These are phyloP conservation scores for Neomicropteryx cornuta DNA, from an alignment of 1,140 invertebrate species.

Conservation along the genomic window DNA sequence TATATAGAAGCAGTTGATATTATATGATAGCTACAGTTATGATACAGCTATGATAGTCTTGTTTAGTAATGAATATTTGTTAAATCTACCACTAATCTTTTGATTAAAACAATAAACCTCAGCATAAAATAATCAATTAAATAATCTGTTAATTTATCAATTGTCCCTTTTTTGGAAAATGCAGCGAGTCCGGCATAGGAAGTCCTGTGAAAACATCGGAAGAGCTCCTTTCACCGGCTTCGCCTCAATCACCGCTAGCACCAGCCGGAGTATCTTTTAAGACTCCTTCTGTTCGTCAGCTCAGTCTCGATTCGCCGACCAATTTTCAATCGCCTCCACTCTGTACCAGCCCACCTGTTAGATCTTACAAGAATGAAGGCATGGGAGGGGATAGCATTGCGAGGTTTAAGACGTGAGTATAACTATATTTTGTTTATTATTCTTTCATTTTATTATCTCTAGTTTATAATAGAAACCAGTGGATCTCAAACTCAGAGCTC, in stretches of 20 bases:
- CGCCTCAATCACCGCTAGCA: conserved; percentile 20
- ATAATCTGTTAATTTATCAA: no score
- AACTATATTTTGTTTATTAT: conserved; percentile 1
- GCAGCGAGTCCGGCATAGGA: conserved; percentile 34
- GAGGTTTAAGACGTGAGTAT: conserved; percentile 37
- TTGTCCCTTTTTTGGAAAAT: conserved; percentile 1
- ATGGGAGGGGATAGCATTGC: conserved; percentile 29
- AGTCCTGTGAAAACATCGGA: conserved; percentile 36
- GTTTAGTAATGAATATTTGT: no score
- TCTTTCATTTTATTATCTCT: no score
- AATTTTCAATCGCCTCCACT: conserved; percentile 29
- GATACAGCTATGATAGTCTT: no score
- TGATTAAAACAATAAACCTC: no score
- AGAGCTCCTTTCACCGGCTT: conserved; percentile 26
- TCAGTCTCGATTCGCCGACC: conserved; percentile 7
- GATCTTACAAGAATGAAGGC: conserved; percentile 23
- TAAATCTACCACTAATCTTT: no score
- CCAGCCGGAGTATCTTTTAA: conserved; percentile 5
- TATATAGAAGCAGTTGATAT: no score
- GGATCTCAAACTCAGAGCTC: no score
- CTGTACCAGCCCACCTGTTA: conserved; percentile 28
- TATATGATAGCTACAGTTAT: no score
- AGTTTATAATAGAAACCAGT: no score
- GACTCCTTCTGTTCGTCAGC: neutral
- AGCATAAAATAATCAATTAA: no score